Conservation (phyloP, 2,888 invertebrate genomes). For the Lymantria dispar region DNA sequence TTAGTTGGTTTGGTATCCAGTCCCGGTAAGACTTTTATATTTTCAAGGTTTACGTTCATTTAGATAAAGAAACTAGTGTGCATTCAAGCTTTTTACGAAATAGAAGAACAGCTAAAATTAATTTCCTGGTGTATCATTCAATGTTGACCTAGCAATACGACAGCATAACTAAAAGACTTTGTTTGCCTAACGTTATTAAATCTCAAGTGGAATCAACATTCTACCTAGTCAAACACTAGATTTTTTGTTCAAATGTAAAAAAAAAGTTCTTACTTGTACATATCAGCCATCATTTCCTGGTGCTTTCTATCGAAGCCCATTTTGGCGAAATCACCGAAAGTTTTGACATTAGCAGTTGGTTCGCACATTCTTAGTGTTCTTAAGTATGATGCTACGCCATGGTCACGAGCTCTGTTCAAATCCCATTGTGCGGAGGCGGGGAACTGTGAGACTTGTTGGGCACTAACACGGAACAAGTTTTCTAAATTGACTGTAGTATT, state of each 20-base stretch:
- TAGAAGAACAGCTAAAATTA: too few relatives aligned
- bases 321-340: slow-evolving; percentile 82
- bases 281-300: slow-evolving; percentile 84
- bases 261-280: slow-evolving; percentile 83
- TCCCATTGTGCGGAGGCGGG: slow-evolving; percentile 72
- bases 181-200: too few relatives aligned
- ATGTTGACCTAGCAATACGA: too few relatives aligned
- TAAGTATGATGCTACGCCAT: slow-evolving; percentile 89
- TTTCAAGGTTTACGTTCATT: too few relatives aligned
- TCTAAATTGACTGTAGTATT: slow-evolving; percentile 83
- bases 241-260: neutral
- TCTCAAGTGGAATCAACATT: too few relatives aligned
- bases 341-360: slow-evolving; percentile 71
- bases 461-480: slow-evolving; percentile 84
- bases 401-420: slow-evolving; percentile 86
- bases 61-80: too few relatives aligned
- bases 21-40: too few relatives aligned
- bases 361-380: slow-evolving; percentile 86
- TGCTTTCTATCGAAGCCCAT: slow-evolving; percentile 81
- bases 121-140: too few relatives aligned
- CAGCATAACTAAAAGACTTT: too few relatives aligned
- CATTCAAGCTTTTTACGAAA: too few relatives aligned
- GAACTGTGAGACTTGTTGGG: slow-evolving; percentile 84
- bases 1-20: too few relatives aligned
- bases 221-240: too few relatives aligned